Conservation (phyloP, 2,888 invertebrate genomes). For the Epistrophe eligans region DNA sequence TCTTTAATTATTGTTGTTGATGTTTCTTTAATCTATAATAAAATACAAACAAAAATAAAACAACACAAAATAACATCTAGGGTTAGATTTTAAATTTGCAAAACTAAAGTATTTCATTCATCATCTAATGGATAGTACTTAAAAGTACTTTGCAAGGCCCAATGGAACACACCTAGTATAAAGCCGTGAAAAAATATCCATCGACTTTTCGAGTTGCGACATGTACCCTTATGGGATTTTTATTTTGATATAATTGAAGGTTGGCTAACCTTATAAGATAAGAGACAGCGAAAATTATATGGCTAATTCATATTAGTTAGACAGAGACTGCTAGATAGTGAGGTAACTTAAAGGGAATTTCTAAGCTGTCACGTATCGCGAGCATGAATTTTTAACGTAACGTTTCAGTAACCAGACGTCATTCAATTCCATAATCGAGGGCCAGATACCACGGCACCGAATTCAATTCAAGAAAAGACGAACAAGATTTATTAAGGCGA, state of each 20-base stretch:
- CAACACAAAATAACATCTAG: too few relatives aligned
- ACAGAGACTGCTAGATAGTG: background rate
- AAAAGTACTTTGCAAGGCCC: too few relatives aligned
- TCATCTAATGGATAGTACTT: too few relatives aligned
- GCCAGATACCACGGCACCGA: constrained; percentile 27
- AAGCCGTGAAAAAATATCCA: too few relatives aligned
- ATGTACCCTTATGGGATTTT: background rate
- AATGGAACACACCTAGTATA: too few relatives aligned
- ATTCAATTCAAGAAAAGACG: constrained; percentile 28
- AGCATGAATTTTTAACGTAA: constrained; percentile 41
- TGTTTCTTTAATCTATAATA: too few relatives aligned
- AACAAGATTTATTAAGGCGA: constrained; percentile 8
- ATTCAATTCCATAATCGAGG: background rate
- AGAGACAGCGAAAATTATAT: background rate
- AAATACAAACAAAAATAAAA: too few relatives aligned
- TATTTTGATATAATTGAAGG: background rate
- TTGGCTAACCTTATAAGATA: background rate
- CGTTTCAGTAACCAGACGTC: constrained; percentile 24
- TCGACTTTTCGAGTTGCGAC: background rate
- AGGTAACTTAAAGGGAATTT: constrained; percentile 37
- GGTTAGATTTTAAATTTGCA: too few relatives aligned
- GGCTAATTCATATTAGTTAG: background rate
- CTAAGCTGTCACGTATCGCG: constrained; percentile 53
- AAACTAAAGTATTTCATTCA: too few relatives aligned
- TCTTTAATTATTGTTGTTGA: too few relatives aligned